Conservation (phyloP, 1,140 invertebrate species). For the Lepidurus couesii region DNA sequence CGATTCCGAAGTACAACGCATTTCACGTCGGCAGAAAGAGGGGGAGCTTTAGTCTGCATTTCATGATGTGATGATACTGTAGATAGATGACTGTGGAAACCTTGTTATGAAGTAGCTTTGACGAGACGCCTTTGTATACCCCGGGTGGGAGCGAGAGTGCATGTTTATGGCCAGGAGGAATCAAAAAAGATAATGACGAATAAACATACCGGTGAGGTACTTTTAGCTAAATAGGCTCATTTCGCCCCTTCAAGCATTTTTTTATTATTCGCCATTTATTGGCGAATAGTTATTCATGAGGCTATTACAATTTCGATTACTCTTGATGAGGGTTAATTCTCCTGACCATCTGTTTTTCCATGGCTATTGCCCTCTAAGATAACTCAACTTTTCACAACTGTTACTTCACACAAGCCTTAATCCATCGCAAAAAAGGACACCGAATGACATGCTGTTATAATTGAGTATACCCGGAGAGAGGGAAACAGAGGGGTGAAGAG, state of each 20-base stretch:
- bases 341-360: background rate
- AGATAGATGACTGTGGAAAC: background rate
- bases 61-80: background rate
- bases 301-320: background rate
- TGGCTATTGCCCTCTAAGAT: background rate
- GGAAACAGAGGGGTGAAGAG: background rate
- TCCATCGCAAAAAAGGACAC: background rate
- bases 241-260: background rate
- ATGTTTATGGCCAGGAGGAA: background rate
- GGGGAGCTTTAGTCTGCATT: background rate
- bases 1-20: background rate
- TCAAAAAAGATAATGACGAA: background rate
- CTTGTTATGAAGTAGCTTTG: background rate
- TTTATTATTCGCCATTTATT: background rate
- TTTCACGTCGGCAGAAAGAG: background rate
- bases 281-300: background rate
- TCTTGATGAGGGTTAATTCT: background rate
- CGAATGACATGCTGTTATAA: background rate
- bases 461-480: background rate
- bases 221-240: background rate
- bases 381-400: conserved; percentile 1
- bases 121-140: conserved; percentile 10
- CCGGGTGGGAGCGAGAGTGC: background rate
- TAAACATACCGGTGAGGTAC: background rate
- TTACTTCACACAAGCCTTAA: conserved; percentile 12